Evolutionary conservation across 2,797 vertebrate species (phyloP).

Genomic region (Centropyge bicolor): DNA sequence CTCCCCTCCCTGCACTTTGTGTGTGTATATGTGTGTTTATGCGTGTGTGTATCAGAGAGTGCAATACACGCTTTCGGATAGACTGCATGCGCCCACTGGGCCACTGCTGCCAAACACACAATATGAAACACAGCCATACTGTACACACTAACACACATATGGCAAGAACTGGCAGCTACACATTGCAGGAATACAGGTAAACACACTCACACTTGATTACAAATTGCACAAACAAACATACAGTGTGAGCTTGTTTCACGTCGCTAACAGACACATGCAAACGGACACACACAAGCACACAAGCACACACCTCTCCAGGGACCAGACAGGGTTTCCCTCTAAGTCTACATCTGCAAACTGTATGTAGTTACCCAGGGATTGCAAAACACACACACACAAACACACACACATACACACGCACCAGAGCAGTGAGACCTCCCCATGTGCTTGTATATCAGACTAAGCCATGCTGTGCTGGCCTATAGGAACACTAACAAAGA

Average conservation of each 20-base stretch:
- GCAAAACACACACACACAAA: slow-evolving; percentile 37
- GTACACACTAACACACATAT: slow-evolving; percentile 18
- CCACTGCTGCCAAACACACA: slow-evolving; percentile 55
- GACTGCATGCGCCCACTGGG: slow-evolving; percentile 32
- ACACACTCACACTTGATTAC: slow-evolving; percentile 42
- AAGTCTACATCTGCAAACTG: slow-evolving; percentile 70
- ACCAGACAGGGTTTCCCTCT: slow-evolving; percentile 80
- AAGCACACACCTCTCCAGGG: slow-evolving; percentile 39
- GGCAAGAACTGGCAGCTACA: slow-evolving; percentile 6
- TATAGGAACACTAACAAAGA: slow-evolving; percentile 64
- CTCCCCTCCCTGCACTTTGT: slow-evolving; percentile 62
- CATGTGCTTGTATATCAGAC: slow-evolving; percentile 40
- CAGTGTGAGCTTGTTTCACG: not conserved
- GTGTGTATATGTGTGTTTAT: slow-evolving; percentile 9
- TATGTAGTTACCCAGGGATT: slow-evolving; percentile 50
- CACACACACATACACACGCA: slow-evolving; percentile 19
- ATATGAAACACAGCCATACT: slow-evolving; percentile 21
- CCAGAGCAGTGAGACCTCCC: slow-evolving; percentile 54
- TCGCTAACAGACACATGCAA: slow-evolving; percentile 5
- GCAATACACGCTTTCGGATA: slow-evolving; percentile 41
- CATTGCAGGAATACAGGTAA: slow-evolving; percentile 38
- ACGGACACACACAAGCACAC: slow-evolving; percentile 10
- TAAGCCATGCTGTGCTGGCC: slow-evolving; percentile 46
- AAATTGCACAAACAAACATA: slow-evolving; percentile 34
- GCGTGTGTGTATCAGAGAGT: slow-evolving; percentile 39